Base-by-base conservation (phyloP, 2,113 vertebrate species). In the Pedetes capensis region DNA sequence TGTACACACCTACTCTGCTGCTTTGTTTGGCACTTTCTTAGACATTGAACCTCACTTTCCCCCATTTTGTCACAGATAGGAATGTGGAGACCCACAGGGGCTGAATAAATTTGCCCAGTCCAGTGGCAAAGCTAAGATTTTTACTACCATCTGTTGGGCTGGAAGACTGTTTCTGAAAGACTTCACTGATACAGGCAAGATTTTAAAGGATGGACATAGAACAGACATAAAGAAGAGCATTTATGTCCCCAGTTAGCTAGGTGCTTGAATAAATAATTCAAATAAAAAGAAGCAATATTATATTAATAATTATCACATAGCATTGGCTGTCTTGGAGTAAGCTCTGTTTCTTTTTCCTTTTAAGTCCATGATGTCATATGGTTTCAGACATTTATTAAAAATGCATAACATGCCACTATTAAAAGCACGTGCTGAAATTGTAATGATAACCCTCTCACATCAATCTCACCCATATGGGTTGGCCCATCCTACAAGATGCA, bases 371-470 rank as follows among this genome's bases (percentile, higher is more conserved):
- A 25, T 64, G 14, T n/a, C 66, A 69, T n/a, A n/a, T 53, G 11
- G 25, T 69, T 89, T 84, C 72, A 78, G 63, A 29, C 29, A 93
- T 39, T 80, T 93, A 92, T 76, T 89, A 66, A 93, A 96, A 97
- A 93, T 78, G 34, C 8, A 87, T 29, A 78, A 42, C 39, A 39
- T 37, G 47, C 17, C 55, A n/a, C 55, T 74, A 51, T 74, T 87
- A 78, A 87, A 75, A 95, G 23, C 74, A 47, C 22, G 49, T 47
- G 44, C 69, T 95, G 53, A 79, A 89, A 92, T 29, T 25, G 1
- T 83, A 89, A 91, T 76, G 37, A 49, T 16, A 68, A 44, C 25
- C 22, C 79, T 93, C 55, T 90, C 76, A 22, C 44, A 89, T 87
- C 87, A 74, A 39, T 39, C 32, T 59, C 2, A 68, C 18, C 29